Evolutionary conservation across 2,888 invertebrate species (phyloP).

Genomic region (Heliconius erato): DNA sequence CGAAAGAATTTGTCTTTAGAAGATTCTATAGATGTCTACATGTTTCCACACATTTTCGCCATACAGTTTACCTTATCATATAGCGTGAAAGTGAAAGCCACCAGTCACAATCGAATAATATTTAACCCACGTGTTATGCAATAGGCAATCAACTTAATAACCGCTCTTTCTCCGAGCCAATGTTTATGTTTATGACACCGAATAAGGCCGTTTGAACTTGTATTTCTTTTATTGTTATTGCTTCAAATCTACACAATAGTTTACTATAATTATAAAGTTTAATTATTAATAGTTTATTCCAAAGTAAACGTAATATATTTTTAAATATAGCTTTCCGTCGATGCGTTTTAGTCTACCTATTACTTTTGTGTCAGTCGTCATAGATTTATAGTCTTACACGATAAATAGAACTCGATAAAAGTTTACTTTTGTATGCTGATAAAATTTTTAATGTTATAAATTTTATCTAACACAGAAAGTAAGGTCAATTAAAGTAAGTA

Average conservation of each 20-base stretch:
- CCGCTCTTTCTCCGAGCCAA: slow-evolving; percentile 56
- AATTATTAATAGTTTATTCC: not conserved
- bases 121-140: slow-evolving; percentile 75
- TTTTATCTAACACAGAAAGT: not conserved
- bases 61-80: slow-evolving; percentile 51
- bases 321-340: slow-evolving; percentile 2
- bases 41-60: slow-evolving; percentile 44
- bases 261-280: slow-evolving; percentile 15
- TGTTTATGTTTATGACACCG: slow-evolving; percentile 38
- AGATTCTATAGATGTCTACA: not conserved
- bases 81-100: slow-evolving; percentile 79
- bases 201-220: slow-evolving; percentile 17
- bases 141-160: slow-evolving; percentile 71
- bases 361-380: not conserved
- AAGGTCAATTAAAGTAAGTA: not conserved
- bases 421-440: not conserved
- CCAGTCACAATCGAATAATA: slow-evolving; percentile 81
- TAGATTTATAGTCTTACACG: not conserved
- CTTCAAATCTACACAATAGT: not conserved
- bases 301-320: not conserved
- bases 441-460: not conserved
- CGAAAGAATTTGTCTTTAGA: not conserved
- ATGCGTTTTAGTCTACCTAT: not conserved
- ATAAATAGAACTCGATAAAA: not conserved
- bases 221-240: slow-evolving; percentile 14